Conservation (phyloP, 2,888 invertebrate species). For the Pseudococcus longispinus region DNA sequence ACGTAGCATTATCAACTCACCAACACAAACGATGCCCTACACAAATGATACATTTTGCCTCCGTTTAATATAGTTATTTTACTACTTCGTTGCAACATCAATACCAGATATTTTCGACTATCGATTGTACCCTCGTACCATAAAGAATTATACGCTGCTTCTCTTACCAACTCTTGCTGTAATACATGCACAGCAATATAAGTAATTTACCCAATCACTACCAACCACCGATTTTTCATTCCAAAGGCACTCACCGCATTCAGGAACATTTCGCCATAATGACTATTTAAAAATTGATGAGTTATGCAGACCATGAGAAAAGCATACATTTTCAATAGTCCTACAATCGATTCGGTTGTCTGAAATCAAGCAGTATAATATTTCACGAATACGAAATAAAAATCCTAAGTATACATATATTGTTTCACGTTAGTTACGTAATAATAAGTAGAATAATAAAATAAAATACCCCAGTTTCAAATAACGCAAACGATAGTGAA, state of each 20-base stretch:
- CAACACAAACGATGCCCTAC: slow-evolving; percentile 32
- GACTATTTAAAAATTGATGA: slow-evolving; percentile 55
- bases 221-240: not conserved
- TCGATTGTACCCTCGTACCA: slow-evolving; percentile 41
- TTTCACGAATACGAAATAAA: not conserved
- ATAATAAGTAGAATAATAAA: not conserved
- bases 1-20: slow-evolving; percentile 26
- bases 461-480: slow-evolving; percentile 36
- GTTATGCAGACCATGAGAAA: slow-evolving; percentile 53
- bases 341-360: slow-evolving; percentile 25
- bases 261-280: slow-evolving; percentile 52
- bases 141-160: slow-evolving; percentile 32
- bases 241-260: slow-evolving; percentile 34
- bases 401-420: not conserved
- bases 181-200: not conserved
- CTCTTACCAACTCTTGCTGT: slow-evolving; percentile 47
- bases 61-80: slow-evolving; percentile 47
- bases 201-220: not conserved
- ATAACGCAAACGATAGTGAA: slow-evolving; percentile 54
- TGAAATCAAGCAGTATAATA: not conserved
- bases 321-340: slow-evolving; percentile 29
- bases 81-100: slow-evolving; percentile 33
- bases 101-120: slow-evolving; percentile 20
- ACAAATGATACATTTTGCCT: slow-evolving; percentile 55
- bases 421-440: not conserved